Percentiles rank a stretch among this genome's conserved stretches.
Evolutionary conservation across 2,888 invertebrate genomes (phyloP).

Genomic region (Phortica magna): DNA sequence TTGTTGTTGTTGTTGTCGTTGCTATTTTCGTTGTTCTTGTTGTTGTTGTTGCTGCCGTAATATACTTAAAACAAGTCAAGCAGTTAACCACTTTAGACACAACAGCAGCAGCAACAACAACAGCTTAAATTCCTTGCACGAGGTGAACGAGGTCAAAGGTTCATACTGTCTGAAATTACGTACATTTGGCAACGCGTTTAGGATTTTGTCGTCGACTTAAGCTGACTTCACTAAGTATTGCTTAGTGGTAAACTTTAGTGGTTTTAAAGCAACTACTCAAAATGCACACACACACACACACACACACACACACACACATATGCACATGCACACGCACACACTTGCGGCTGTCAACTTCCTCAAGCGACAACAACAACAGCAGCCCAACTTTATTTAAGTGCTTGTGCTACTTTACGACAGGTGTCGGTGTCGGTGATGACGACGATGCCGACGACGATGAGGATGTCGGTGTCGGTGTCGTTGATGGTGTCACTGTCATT

Average conservation of each 20-base stretch:
- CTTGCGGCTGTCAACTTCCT: too few species aligned
- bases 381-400: too few species aligned
- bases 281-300: not conserved
- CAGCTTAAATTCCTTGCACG: not conserved
- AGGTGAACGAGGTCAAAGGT: constrained; percentile 10
- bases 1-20: too few species aligned
- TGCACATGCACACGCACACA: too few species aligned
- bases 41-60: not conserved
- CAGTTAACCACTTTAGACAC: constrained; percentile 24
- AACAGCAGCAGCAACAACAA: not conserved
- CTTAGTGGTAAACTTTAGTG: not conserved
- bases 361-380: too few species aligned
- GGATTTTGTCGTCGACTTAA: not conserved
- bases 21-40: too few species aligned
- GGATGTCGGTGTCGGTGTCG: too few species aligned
- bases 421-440: too few species aligned
- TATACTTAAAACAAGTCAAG: constrained; percentile 26
- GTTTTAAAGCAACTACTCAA: not conserved
- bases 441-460: too few species aligned
- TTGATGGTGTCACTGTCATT: not conserved
- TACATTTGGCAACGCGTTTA: not conserved
- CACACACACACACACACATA: not conserved
- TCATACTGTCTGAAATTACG: not conserved
- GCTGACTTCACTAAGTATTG: not conserved
- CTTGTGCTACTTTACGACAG: too few species aligned